These are phyloP conservation scores for Aleadryas rufinucha DNA, from an alignment of 2,113 vertebrate species.

Conservation along the genomic window DNA sequence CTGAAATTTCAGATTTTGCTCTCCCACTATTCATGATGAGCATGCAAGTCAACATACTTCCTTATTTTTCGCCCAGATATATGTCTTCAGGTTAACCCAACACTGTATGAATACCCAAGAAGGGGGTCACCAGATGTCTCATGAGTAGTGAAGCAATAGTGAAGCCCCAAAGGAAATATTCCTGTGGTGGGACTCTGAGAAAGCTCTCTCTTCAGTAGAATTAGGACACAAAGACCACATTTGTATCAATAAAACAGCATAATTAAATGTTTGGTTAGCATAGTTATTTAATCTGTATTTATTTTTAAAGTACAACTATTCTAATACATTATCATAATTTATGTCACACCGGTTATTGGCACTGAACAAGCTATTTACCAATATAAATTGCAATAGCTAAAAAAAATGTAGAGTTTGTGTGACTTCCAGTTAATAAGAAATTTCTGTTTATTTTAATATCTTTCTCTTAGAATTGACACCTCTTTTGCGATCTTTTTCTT, in stretches of 20 bases:
- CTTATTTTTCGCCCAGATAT: not conserved
- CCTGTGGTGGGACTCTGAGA: not conserved
- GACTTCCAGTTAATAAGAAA: not conserved
- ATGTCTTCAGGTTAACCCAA: not conserved
- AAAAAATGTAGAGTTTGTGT: not conserved
- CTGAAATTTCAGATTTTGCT: not conserved
- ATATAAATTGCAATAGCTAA: not conserved
- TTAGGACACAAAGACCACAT: not conserved
- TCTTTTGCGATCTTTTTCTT: not conserved
- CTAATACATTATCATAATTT: not conserved
- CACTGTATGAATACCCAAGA: not conserved
- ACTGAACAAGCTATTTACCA: not conserved
- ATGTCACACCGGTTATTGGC: not conserved
- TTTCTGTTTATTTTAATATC: not conserved
- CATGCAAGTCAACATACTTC: not conserved
- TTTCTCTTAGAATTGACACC: not conserved
- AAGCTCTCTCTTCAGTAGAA: not conserved
- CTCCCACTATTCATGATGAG: not conserved
- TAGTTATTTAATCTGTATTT: not conserved
- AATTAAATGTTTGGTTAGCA: not conserved
- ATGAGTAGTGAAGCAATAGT: not conserved
- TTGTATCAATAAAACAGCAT: not conserved
- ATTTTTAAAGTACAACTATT: not conserved
- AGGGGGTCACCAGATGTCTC: not conserved
- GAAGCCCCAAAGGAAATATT: not conserved